Percentiles rank a stretch among this genome's conserved stretches.
Evolutionary conservation across 2,797 vertebrate species (phyloP).

Genomic region (Cyclura pinguis): DNA sequence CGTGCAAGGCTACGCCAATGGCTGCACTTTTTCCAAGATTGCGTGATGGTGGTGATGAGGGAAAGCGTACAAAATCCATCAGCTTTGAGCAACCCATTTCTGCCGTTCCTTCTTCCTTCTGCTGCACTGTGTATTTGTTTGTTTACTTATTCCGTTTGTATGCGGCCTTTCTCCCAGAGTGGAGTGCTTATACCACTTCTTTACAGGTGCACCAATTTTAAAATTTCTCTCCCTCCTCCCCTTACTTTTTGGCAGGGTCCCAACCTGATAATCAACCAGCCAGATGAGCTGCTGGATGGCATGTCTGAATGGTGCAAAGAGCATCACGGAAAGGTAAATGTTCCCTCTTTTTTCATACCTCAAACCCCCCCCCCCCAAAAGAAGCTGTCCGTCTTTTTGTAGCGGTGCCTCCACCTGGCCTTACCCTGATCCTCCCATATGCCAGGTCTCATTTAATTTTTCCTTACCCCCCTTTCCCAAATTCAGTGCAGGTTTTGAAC

Average conservation of each 20-base stretch:
- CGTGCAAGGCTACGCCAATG: too few relatives aligned
- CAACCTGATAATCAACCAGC: conserved; percentile 94
- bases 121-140: too few relatives aligned
- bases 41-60: too few relatives aligned
- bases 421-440: background rate
- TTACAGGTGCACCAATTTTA: too few relatives aligned
- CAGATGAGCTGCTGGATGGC: conserved; percentile 89
- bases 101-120: too few relatives aligned
- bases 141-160: too few relatives aligned
- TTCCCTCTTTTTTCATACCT: background rate
- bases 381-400: conserved; percentile 13
- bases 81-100: too few relatives aligned
- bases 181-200: too few relatives aligned
- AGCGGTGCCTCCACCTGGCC: background rate
- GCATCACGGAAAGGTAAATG: conserved; percentile 92
- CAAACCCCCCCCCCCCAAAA: accelerated
- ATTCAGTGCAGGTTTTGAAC: background rate
- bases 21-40: too few relatives aligned
- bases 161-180: too few relatives aligned
- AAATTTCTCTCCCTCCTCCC: background rate
- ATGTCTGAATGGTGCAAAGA: conserved; percentile 98
- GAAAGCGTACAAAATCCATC: too few relatives aligned
- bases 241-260: conserved; percentile 85
- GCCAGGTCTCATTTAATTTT: too few relatives aligned
- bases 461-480: background rate